phyloP scores from a whole-genome alignment of 2,797 vertebrate species.

The Eospalax fontanierii region DNA sequence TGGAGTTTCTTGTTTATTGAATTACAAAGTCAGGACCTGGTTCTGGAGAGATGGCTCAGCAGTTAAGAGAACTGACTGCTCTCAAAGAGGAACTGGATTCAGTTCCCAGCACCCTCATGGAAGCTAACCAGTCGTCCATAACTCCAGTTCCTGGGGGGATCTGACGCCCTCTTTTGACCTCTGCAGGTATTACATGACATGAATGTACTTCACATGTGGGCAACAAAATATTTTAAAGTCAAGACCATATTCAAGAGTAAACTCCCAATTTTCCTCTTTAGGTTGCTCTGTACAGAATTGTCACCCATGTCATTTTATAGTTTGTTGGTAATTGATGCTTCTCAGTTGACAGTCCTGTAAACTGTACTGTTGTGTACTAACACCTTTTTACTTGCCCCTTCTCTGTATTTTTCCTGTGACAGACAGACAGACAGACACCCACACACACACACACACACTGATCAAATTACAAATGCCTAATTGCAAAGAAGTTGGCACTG shows the following conservation, averaged over 20 bases:
- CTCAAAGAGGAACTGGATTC: too few relatives aligned
- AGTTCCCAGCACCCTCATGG: too few relatives aligned
- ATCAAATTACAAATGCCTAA: background rate
- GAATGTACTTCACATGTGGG: too few relatives aligned
- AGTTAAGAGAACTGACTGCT: too few relatives aligned
- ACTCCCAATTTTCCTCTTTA: conserved; percentile 10
- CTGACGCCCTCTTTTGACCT: too few relatives aligned
- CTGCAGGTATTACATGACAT: too few relatives aligned
- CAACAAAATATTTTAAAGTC: background rate
- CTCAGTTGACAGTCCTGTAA: background rate
- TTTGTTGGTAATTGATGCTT: conserved; percentile 16
- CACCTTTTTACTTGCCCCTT: conserved; percentile 50
- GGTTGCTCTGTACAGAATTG: background rate
- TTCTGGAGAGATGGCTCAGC: too few relatives aligned
- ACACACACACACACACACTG: background rate
- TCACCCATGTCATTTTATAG: background rate
- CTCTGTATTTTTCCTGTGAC: background rate
- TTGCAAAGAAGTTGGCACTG: background rate
- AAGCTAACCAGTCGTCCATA: too few relatives aligned
- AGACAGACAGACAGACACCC: background rate
- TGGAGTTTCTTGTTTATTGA: conserved; percentile 17
- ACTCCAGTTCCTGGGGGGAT: too few relatives aligned
- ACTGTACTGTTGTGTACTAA: background rate
- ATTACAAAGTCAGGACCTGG: background rate
- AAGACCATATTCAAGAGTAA: conserved; percentile 37